Evolutionary conservation across 2,888 invertebrate genomes (phyloP).

Genomic region (Stegana nigrithorax): DNA sequence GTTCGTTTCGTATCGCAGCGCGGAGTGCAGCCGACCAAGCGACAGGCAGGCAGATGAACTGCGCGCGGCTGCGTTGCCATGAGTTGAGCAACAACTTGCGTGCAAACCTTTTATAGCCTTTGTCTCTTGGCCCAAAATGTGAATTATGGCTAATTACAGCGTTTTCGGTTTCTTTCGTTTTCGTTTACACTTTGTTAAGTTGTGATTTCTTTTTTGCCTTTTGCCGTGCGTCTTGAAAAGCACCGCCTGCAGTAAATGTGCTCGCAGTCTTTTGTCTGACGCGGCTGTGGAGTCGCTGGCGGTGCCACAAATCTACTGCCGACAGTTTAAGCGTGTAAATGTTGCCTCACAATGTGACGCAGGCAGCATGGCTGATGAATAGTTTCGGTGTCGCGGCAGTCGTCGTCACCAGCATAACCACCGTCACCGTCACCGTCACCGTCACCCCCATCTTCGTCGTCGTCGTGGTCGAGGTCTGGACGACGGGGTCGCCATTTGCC

Average conservation of each 20-base stretch:
- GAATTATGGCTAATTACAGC: conserved; percentile 57
- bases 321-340: conserved; percentile 12
- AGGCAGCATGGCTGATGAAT: conserved; percentile 11
- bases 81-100: neutral
- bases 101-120: conserved; percentile 40
- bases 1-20: conserved; percentile 31
- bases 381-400: conserved; percentile 2
- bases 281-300: neutral
- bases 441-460: no score
- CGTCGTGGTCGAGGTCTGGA: no score
- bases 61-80: neutral
- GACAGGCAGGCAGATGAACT: neutral
- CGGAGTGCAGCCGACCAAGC: neutral
- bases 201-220: neutral
- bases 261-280: no score
- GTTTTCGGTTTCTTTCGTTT: neutral
- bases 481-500: neutral
- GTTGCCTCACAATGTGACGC: neutral
- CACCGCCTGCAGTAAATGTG: no score
- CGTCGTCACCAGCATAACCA: no score
- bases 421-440: no score
- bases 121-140: conserved; percentile 53
- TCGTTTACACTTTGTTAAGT: no score
- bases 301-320: no score
- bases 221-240: no score